A percentile compares a stretch with the other conserved stretches of the same genome.
Evolutionary conservation across 2,797 vertebrate genomes (phyloP).

Genomic region (Buphagus erythrorhynchus): DNA sequence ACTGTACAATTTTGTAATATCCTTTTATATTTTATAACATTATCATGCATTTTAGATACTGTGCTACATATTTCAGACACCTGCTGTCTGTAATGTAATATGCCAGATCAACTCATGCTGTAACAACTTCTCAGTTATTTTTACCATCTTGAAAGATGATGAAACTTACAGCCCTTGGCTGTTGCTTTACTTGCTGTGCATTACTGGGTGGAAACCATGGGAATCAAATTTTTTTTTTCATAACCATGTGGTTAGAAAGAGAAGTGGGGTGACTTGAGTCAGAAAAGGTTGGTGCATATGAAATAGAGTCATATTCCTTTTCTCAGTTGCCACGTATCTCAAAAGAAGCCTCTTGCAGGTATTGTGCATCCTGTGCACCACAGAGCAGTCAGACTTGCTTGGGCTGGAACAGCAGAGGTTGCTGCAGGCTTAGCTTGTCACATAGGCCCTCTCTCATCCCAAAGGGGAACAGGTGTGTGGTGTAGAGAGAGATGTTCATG

Average conservation of each 20-base stretch:
- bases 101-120: neutral
- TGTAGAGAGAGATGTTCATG: neutral
- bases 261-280: neutral
- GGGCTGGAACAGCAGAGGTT: neutral
- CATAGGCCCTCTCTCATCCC: neutral
- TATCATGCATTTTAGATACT: constrained; percentile 23
- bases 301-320: neutral
- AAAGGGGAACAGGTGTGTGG: neutral
- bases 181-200: neutral
- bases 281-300: neutral
- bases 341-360: neutral
- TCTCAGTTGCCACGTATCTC: neutral
- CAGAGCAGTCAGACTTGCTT: neutral
- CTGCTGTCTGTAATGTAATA: constrained; percentile 1
- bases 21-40: constrained; percentile 53
- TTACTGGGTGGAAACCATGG: neutral
- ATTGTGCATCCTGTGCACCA: neutral
- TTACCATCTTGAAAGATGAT: neutral
- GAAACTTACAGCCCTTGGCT: neutral
- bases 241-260: neutral
- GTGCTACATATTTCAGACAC: constrained; percentile 22
- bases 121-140: constrained; percentile 34
- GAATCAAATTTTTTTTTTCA: neutral
- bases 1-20: constrained; percentile 48
- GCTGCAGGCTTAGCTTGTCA: neutral